Evolutionary conservation across 1,140 invertebrate genomes (phyloP).

Genomic region (Sarcophaga bullata): DNA sequence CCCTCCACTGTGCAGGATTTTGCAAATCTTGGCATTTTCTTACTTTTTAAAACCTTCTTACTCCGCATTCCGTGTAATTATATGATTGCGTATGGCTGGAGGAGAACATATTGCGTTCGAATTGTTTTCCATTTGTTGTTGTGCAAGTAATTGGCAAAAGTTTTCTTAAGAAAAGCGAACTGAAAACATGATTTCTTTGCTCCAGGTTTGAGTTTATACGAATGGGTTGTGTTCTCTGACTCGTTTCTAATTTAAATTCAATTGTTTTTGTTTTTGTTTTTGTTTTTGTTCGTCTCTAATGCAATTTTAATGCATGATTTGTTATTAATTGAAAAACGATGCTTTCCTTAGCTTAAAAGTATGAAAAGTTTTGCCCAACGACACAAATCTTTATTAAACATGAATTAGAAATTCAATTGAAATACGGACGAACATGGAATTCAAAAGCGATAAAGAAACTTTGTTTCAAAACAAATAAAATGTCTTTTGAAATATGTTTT

Average conservation of each 20-base stretch:
- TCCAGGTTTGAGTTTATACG: too few relatives aligned
- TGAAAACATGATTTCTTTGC: conserved; percentile 25
- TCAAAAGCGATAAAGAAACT: too few relatives aligned
- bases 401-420: conserved; percentile 2
- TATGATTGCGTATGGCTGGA: too few relatives aligned
- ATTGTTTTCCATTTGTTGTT: conserved; percentile 32
- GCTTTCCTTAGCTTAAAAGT: neutral
- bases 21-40: conserved; percentile 14
- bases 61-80: neutral
- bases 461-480: too few relatives aligned
- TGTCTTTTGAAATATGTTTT: too few relatives aligned
- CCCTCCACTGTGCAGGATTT: neutral
- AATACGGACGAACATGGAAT: neutral
- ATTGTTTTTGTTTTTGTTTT: too few relatives aligned
- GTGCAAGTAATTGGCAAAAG: conserved; percentile 48
- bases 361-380: neutral
- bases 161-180: neutral
- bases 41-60: neutral
- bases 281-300: conserved; percentile 49
- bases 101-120: conserved; percentile 42
- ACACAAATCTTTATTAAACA: conserved; percentile 33
- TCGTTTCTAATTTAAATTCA: too few relatives aligned
- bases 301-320: conserved; percentile 66
- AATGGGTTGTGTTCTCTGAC: too few relatives aligned
- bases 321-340: conserved; percentile 63